Evolutionary conservation across 2,888 invertebrate genomes (phyloP).

Genomic region (Drosophila recens): DNA sequence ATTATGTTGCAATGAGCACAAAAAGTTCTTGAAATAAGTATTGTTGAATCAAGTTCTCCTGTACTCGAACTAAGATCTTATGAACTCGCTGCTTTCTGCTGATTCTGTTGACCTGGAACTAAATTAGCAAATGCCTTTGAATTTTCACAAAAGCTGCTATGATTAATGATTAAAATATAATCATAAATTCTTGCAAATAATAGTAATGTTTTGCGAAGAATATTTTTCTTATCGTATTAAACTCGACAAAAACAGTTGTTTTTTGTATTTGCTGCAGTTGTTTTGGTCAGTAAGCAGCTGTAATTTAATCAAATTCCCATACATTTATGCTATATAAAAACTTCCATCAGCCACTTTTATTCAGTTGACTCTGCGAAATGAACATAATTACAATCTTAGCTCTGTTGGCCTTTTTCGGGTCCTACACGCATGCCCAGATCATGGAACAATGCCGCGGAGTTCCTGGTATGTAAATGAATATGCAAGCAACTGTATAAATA

Average conservation of each 20-base stretch:
- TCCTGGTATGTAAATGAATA: conserved; percentile 2
- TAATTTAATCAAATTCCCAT: background rate
- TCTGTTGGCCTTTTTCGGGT: conserved; percentile 11
- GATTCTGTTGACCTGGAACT: no score
- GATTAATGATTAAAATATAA: no score
- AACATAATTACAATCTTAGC: conserved; percentile 12
- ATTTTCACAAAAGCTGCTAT: no score
- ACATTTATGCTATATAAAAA: conserved; percentile 1
- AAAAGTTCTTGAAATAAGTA: no score
- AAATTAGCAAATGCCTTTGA: no score
- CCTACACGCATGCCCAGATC: background rate
- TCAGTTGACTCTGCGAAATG: conserved; percentile 16
- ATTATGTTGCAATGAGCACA: no score
- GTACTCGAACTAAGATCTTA: no score
- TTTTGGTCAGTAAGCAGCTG: conserved; percentile 1
- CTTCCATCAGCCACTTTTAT: background rate
- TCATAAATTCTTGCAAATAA: no score
- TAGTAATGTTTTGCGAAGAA: no score
- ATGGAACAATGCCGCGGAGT: conserved; percentile 18
- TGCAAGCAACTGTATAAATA: no score
- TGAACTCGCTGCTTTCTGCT: no score
- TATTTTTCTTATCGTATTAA: background rate
- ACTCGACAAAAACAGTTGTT: background rate
- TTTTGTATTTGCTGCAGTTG: background rate
- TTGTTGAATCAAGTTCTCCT: no score